Evolutionary conservation across 2,888 invertebrate species (phyloP), one percentile per base, ranked within the genome.

Genomic region (Nymphalis urticae): DNA sequence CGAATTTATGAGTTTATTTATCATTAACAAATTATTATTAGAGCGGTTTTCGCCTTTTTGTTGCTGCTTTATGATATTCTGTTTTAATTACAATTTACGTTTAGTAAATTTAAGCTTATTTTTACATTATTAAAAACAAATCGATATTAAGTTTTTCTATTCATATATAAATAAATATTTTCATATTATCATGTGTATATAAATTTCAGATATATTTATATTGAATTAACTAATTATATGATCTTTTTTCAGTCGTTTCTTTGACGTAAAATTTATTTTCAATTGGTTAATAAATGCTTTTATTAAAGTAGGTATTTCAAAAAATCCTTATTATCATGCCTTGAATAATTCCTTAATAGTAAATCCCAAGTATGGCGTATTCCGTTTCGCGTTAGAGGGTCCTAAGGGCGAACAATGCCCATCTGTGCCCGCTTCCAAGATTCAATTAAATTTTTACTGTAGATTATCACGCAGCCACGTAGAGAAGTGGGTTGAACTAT

Each of bases 11-110:
- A 88, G 93, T 92, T 93, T 93, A 93, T 93, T 92, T 93, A 93
- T 93, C 93, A 93, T 93, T 93, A 93, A 89, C 93, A 89, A 93
- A 93, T 93, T 93, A 93, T 93, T 89, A 93, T 92, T 89, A 90
- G 83, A 80, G 80, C 80, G 81, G 82, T 80, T 84, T 81, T 85
- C 82, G 62, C 66, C 87, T 89, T 90, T 90, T 89, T 87, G 83
- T 84, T 51, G 60, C 56, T 48, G 50, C 66, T 65, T 68, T 65
- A 70, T 27, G 60, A 62, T 56, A 66, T 66, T 66, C 63, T 54
- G 53, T 69, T 62, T 65, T 58, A 58, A 42, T 42, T 58, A 58
- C n/a, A 17, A 42, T 58, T 58, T 58, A 19, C n/a, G 58, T 19
- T 58, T 36, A 16, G 36, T 36, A 36, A n/a, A 42, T n/a, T 32